Evolutionary conservation across 2,113 vertebrate species (phyloP), one percentile per base, ranked within the genome.

Genomic region (Proterorhinus semilunaris): DNA sequence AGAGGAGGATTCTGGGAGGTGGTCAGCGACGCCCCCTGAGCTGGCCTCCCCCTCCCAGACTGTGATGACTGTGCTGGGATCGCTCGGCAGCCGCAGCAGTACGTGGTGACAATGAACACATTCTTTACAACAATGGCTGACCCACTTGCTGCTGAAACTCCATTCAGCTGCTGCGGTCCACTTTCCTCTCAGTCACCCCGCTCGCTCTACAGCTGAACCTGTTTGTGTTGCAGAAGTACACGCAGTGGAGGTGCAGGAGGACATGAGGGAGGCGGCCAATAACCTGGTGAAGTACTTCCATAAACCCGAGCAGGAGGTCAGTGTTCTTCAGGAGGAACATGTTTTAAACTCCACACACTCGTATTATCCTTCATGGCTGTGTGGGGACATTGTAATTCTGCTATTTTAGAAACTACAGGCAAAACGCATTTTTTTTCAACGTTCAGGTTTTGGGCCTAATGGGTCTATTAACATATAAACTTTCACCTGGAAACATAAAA

Each of bases 241-340:
- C 12, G 89, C 95, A 0, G 94, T 92, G 17, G 96, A 99, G 87
- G 96, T 98, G 43, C 97, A 99, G 75, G 97, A 99, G 87, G 96
- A 96, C 73, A 95, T 98, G 0, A 96, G 97, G 69, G 97, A 99
- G 89, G 95, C 96, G 0, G 95, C 98, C 49, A 99, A 98, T 86
- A 99, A 95, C 84, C 97, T 98, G 43, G 95, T 99, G 45, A 99
- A 99, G 74, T 96, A 99, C 83, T 99, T 98, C 65, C 97, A 99
- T 88, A 99, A 99, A 83, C 96, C 95, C 11, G 98, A 99, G 71
- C 98, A 98, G 88, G 98, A 99, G 97, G 98, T 99, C 92, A 44
- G 86, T 83, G 46, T 16, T 6, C 47, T 17, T 27, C 10, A 57
- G 10, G 9, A 16, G 15, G n/a, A 53, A 53, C n/a, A 53, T 8